Base-by-base conservation (phyloP, 2,113 vertebrate genomes). In the Vulpes ferrilata region DNA sequence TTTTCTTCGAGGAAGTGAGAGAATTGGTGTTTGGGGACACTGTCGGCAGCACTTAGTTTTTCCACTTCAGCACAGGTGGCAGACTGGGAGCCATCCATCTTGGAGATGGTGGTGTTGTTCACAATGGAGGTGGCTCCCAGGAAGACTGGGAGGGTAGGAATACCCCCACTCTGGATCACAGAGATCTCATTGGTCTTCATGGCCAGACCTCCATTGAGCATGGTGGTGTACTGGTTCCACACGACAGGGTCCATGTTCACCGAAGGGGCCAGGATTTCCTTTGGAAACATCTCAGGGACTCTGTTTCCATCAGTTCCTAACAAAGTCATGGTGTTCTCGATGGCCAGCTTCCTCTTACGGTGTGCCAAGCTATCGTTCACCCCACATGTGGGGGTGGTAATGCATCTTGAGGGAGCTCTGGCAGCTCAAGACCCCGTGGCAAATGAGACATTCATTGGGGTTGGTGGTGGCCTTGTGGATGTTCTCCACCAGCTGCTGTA, bases 331-430 rank as follows among this genome's bases (percentile, higher is more conserved):
- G 99, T 99, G 96, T 99, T 99, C 88, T 99, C 99, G 92, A 99
- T 99, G 3, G 99, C 99, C 73, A 99, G 98, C 43, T 99, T 99
- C 98, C 99, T 99, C 78, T 99, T 99, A 0, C 99, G 99, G 53
- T 99, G 98, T 0, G 99, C 99, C 0, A 99, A 98, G 97, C 99
- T 99, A 98, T 99, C 99, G 81, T 67, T 98, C 2, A 97, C 69
- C 3, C 98, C 97, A 0, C 97, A 97, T 99, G 98, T 99, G 99
- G n/a, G 99, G 99, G 11, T 99, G 99, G 95, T 99, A 99, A 99
- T 99, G 99, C 99, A 99, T 99, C 94, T 99, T 99, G 55, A 99
- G 99, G 0, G 99, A 99, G 91, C 99, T 99, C 97, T 99, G 99
- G 98, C 99, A 99, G 98, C 99, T 99, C 64, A 99, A 98, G 62